Conservation (phyloP, 2,888 invertebrate genomes). For the Pemphredon lugubris region DNA sequence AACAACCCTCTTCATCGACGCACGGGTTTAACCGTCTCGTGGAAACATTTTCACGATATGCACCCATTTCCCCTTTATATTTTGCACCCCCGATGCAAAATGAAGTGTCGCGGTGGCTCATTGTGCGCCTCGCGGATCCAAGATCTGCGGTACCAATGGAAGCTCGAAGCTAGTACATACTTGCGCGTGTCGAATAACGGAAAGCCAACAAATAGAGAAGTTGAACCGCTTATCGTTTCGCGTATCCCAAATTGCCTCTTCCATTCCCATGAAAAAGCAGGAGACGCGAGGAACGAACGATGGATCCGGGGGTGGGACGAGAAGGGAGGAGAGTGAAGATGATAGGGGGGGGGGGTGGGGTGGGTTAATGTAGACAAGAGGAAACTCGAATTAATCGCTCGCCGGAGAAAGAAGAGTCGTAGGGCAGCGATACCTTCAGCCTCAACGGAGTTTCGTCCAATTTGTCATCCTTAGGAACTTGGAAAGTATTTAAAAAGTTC, state of each 20-base stretch:
- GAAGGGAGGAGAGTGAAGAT: constrained; percentile 35
- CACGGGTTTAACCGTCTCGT: constrained; percentile 47
- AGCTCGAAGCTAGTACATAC: too few species aligned
- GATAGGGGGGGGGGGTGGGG: constrained; percentile 16
- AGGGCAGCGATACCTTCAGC: constrained; percentile 48
- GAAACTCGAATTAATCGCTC: constrained; percentile 59
- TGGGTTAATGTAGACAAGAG: constrained; percentile 42
- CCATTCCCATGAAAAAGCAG: constrained; percentile 18
- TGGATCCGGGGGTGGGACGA: not conserved
- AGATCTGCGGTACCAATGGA: not conserved
- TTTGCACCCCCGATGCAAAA: constrained; percentile 26
- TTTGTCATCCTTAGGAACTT: constrained; percentile 79
- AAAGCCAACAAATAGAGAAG: constrained; percentile 20
- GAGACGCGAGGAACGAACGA: constrained; percentile 1
- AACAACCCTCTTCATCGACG: constrained; percentile 17
- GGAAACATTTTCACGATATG: constrained; percentile 52
- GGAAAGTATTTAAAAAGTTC: constrained; percentile 80
- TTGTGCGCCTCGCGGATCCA: not conserved
- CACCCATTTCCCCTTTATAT: constrained; percentile 5
- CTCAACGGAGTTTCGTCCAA: constrained; percentile 70
- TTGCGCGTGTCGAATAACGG: too few species aligned
- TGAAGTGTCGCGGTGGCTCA: constrained; percentile 25
- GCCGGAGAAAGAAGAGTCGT: constrained; percentile 36
- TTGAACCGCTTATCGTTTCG: constrained; percentile 40
- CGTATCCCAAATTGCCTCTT: constrained; percentile 20